Evolutionary conservation across 1,140 invertebrate genomes (phyloP).

Genomic region (Drosophila saltans): DNA sequence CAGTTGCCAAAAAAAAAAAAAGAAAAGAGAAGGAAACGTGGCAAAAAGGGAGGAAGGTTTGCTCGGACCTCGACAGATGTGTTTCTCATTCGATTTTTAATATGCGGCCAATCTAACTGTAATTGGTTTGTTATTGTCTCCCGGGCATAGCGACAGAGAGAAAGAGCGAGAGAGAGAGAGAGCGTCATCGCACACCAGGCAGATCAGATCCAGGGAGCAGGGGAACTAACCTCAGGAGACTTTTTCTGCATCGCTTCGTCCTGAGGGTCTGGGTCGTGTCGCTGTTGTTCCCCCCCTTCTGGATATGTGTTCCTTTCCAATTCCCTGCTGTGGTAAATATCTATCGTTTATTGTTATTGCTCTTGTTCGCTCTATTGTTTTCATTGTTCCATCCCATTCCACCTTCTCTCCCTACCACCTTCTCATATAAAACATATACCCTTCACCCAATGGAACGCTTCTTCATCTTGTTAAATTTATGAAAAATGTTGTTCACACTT

Average conservation of each 20-base stretch:
- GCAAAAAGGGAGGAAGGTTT: constrained; percentile 2
- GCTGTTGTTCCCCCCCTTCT: background rate
- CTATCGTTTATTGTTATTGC: constrained; percentile 82
- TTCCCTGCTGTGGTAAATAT: constrained; percentile 78
- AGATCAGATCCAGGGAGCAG: constrained; percentile 4
- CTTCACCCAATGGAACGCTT: constrained; percentile 22
- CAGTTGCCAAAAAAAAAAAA: constrained; percentile 68
- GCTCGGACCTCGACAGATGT: constrained; percentile 73
- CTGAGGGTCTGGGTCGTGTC: constrained; percentile 11
- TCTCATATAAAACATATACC: background rate
- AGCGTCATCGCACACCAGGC: background rate
- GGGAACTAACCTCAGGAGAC: constrained; percentile 21
- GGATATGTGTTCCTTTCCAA: background rate
- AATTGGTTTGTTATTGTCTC: constrained; percentile 83
- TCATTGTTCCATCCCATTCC: constrained; percentile 46
- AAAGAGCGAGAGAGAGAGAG: constrained; percentile 1
- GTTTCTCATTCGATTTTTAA: constrained; percentile 83
- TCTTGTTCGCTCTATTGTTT: constrained; percentile 78
- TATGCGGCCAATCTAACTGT: constrained; percentile 83
- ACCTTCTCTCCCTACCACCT: constrained; percentile 22
- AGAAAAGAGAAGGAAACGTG: background rate
- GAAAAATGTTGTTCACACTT: constrained; percentile 83
- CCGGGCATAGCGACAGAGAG: constrained; percentile 45
- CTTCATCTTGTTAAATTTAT: constrained; percentile 75
- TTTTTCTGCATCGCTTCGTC: background rate